phyloP scores from a whole-genome alignment of 2,797 vertebrate species.

The Gymnodraco acuticeps region DNA sequence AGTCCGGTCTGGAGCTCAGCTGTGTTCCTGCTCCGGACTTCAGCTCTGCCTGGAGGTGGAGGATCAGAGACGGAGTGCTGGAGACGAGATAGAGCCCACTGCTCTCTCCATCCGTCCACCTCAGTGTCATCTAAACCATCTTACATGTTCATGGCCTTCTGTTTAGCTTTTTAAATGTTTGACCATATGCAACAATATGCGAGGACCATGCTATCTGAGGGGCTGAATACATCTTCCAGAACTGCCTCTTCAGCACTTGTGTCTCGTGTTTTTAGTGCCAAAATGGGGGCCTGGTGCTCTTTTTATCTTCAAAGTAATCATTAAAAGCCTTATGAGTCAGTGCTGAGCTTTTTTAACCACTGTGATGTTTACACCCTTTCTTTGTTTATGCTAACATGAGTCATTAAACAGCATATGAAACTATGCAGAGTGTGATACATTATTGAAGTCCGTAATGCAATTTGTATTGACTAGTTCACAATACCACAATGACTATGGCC shows the following conservation, averaged over 20 bases:
- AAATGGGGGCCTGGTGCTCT: background rate
- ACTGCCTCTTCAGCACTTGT: background rate
- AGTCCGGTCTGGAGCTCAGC: conserved; percentile 90
- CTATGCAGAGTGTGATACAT: background rate
- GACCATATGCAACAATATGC: conserved; percentile 3
- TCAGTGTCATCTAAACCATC: background rate
- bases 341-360: conserved; percentile 3
- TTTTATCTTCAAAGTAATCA: background rate
- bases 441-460: background rate
- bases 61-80: conserved; percentile 90
- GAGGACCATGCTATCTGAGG: background rate
- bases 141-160: background rate
- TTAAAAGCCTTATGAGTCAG: background rate
- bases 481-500: background rate
- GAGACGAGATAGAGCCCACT: conserved; percentile 79
- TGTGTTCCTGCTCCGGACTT: conserved; percentile 91
- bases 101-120: background rate
- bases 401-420: conserved; percentile 48
- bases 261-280: background rate
- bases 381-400: conserved; percentile 12
- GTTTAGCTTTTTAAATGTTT: conserved; percentile 3
- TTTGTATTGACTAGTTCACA: background rate
- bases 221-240: background rate
- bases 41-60: conserved; percentile 90
- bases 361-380: conserved; percentile 20